Conservation (phyloP, 2,888 invertebrate genomes). For the Drosophila demipolita region DNA sequence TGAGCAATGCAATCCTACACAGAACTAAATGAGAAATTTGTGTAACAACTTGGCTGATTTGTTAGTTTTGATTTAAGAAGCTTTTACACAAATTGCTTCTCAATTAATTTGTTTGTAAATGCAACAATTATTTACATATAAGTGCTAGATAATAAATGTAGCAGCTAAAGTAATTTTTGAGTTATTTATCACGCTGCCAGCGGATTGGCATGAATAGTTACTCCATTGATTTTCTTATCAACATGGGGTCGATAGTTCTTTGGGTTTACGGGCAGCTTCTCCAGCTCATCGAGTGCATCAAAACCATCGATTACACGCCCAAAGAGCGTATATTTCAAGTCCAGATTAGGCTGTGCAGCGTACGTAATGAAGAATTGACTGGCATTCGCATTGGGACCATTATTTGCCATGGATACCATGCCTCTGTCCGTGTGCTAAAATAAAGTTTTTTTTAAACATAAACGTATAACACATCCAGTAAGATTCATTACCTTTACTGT, state of each 20-base stretch:
- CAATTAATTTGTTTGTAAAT: conserved; percentile 72
- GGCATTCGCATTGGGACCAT: conserved; percentile 98
- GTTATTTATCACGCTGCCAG: conserved; percentile 89
- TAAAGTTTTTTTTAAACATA: not conserved
- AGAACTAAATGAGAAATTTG: conserved; percentile 19
- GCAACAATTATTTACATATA: conserved; percentile 50
- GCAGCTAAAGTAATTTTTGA: conserved; percentile 4
- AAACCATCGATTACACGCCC: conserved; percentile 99
- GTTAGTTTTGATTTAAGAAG: conserved; percentile 56
- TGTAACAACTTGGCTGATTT: conserved; percentile 62
- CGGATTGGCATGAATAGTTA: conserved; percentile 99
- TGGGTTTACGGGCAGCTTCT: conserved; percentile 96
- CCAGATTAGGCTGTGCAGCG: conserved; percentile 96
- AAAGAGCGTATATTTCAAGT: conserved; percentile 98
- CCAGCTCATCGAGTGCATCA: conserved; percentile 97
- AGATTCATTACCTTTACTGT: conserved; percentile 91
- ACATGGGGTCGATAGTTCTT: conserved; percentile 95
- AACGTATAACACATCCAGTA: no score
- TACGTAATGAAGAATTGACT: conserved; percentile 99
- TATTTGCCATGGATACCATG: conserved; percentile 98
- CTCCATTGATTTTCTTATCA: conserved; percentile 93
- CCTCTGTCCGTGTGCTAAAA: conserved; percentile 92
- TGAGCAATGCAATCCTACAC: conserved; percentile 71
- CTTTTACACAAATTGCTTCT: conserved; percentile 75
- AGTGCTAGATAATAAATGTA: conserved; percentile 57